Percentiles rank a stretch among this genome's conserved stretches.
Evolutionary conservation across 2,888 invertebrate species (phyloP).

Genomic region (Sinhomidia bicolor): DNA sequence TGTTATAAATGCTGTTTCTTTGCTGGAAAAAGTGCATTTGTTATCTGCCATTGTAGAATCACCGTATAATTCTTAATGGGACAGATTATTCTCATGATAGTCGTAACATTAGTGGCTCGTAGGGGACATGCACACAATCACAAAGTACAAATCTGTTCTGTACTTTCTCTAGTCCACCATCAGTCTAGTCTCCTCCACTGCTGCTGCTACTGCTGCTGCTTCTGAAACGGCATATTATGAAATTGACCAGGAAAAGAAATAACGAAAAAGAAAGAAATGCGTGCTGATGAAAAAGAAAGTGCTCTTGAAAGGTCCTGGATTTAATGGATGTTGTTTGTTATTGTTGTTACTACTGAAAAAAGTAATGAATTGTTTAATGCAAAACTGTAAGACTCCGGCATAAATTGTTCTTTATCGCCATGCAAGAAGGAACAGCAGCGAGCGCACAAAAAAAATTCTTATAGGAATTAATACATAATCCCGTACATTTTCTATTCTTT

Average conservation of each 20-base stretch:
- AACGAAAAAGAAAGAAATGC: constrained; percentile 6
- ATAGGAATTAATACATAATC: no score
- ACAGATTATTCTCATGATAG: constrained; percentile 70
- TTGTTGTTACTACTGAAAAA: constrained; percentile 26
- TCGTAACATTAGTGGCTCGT: constrained; percentile 69
- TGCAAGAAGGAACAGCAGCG: background rate
- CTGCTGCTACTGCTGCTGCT: background rate
- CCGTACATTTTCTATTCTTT: background rate
- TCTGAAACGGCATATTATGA: constrained; percentile 32
- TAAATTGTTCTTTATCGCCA: constrained; percentile 24
- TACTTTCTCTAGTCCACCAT: background rate
- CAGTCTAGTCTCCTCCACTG: background rate
- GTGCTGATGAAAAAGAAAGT: constrained; percentile 54
- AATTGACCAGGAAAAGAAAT: constrained; percentile 35
- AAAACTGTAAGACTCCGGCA: background rate
- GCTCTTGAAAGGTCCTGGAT: constrained; percentile 64
- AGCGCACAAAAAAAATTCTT: no score
- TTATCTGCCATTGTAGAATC: constrained; percentile 64
- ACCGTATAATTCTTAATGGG: constrained; percentile 70
- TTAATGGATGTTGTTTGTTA: constrained; percentile 62
- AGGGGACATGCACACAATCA: constrained; percentile 43
- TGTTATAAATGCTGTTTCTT: constrained; percentile 14
- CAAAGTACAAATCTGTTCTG: constrained; percentile 30
- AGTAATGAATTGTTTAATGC: constrained; percentile 62
- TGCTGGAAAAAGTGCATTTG: constrained; percentile 59